Conservation (phyloP, 2,797 vertebrate species). For the Bradypus variegatus region DNA sequence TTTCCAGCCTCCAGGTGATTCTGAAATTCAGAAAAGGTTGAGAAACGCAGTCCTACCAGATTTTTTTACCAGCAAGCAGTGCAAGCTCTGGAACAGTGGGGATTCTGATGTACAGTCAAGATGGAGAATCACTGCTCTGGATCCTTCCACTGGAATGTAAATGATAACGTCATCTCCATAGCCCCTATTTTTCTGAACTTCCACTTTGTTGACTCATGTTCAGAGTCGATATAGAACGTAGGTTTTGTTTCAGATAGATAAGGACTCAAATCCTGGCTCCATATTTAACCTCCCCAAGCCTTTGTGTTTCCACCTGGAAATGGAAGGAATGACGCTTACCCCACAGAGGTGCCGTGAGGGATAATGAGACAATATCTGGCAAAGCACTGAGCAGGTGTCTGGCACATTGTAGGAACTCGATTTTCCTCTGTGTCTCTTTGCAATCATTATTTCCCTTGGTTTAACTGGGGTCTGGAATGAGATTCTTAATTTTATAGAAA, state of each 20-base stretch:
- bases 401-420: background rate
- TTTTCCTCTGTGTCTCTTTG: background rate
- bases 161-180: background rate
- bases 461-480: conserved; percentile 19
- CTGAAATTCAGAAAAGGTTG: background rate
- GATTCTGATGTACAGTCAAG: background rate
- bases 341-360: background rate
- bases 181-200: background rate
- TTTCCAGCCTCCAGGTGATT: background rate
- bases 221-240: background rate
- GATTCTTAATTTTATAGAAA: conserved; percentile 27
- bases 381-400: background rate
- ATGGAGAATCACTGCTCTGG: background rate
- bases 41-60: background rate
- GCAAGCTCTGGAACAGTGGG: too few relatives aligned
- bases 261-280: background rate
- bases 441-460: background rate
- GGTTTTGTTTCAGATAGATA: background rate
- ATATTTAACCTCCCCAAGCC: background rate
- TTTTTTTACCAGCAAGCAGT: background rate
- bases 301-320: background rate
- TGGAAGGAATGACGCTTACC: background rate
- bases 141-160: background rate
- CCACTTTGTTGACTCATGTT: background rate
- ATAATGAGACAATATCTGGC: background rate